Percentiles rank a stretch among this genome's conserved stretches.
Evolutionary conservation across 2,888 invertebrate genomes (phyloP).

Genomic region (Capitulum mitella): DNA sequence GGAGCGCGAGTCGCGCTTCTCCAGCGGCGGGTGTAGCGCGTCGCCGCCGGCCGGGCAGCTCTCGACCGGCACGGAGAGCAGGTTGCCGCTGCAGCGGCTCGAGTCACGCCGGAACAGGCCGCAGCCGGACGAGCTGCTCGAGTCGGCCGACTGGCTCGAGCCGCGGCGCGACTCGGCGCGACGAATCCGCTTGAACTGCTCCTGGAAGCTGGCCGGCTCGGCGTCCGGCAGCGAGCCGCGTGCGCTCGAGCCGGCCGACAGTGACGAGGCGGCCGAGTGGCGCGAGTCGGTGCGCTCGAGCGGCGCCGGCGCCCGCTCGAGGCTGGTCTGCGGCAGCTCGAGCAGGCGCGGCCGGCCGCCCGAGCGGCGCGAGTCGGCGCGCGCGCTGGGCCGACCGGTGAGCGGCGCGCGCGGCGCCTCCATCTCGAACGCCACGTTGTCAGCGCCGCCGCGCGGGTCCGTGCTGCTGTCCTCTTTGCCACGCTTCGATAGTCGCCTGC

Average conservation of each 20-base stretch:
- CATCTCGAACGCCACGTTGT: slow-evolving; percentile 62
- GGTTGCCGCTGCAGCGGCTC: neutral
- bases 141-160: neutral
- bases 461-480: slow-evolving; percentile 41
- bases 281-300: neutral
- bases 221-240: neutral
- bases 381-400: too few species aligned
- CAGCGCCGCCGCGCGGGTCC: slow-evolving; percentile 38
- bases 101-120: neutral
- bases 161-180: neutral
- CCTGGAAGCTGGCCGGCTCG: slow-evolving; percentile 1
- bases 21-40: neutral
- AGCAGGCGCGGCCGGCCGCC: slow-evolving; percentile 23
- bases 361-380: slow-evolving; percentile 23
- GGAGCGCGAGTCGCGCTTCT: neutral
- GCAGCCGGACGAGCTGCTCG: neutral
- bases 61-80: neutral
- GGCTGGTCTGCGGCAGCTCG: too few species aligned
- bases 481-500: slow-evolving; percentile 41
- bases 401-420: slow-evolving; percentile 70
- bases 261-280: neutral
- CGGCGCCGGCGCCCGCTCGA: too few species aligned
- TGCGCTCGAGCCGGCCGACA: neutral
- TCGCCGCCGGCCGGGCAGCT: neutral
- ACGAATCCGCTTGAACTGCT: neutral